Evolutionary conservation across 2,888 invertebrate species (phyloP).

Genomic region (Pomacea canaliculata): DNA sequence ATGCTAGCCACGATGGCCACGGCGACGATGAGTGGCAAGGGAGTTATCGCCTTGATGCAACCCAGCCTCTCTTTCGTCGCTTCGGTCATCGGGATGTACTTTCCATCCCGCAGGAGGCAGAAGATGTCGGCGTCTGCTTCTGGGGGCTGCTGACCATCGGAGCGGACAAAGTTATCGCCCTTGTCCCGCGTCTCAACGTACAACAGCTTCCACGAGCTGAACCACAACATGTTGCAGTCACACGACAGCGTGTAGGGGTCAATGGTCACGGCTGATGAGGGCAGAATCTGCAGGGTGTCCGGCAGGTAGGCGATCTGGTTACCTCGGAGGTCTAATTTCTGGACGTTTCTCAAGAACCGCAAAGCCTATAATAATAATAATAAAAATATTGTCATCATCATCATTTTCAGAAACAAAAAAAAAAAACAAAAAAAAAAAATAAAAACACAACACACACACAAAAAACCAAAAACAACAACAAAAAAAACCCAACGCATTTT

Average conservation of each 20-base stretch:
- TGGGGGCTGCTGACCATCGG: too few species aligned
- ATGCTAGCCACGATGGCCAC: not conserved
- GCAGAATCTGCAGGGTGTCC: slow-evolving; percentile 5
- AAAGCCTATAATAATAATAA: not conserved
- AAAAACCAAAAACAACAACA: too few species aligned
- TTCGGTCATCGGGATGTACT: not conserved
- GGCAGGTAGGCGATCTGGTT: slow-evolving; percentile 12
- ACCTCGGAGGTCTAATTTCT: slow-evolving; percentile 4
- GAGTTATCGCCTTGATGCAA: not conserved
- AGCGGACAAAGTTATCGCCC: not conserved
- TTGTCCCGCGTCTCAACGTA: not conserved
- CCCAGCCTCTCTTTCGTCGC: slow-evolving; percentile 1
- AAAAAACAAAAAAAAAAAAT: too few species aligned
- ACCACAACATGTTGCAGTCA: slow-evolving; percentile 11
- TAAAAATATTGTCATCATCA: too few species aligned
- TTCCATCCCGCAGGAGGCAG: not conserved
- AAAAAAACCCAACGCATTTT: too few species aligned
- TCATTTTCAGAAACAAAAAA: too few species aligned
- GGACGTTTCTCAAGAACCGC: slow-evolving; percentile 1
- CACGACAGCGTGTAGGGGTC: slow-evolving; percentile 15
- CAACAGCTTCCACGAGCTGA: not conserved
- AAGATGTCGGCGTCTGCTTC: not conserved
- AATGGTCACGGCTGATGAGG: not conserved
- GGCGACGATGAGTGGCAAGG: not conserved
- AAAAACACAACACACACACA: too few species aligned